phyloP scores from a whole-genome alignment of 2,113 vertebrate genomes.

The Sturnira hondurensis region DNA sequence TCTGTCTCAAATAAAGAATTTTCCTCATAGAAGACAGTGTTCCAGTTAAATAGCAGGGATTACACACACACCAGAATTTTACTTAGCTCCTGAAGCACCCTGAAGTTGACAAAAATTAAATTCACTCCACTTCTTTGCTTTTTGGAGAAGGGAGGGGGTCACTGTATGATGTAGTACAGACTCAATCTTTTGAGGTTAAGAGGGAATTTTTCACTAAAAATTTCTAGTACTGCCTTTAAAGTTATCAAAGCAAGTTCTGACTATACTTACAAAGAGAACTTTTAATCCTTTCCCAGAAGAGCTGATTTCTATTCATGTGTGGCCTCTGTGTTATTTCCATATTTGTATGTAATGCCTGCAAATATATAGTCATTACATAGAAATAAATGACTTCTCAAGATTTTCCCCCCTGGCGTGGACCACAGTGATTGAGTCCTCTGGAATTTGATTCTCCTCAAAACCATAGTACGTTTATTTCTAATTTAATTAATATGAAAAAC shows the following conservation, averaged over 20 bases:
- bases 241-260: not conserved
- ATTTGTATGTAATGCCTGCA: not conserved
- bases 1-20: not conserved
- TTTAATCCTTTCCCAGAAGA: not conserved
- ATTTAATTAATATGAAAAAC: not conserved
- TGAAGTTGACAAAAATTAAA: not conserved
- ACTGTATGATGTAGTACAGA: not conserved
- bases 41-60: not conserved
- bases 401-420: not conserved
- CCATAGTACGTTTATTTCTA: conserved; percentile 4
- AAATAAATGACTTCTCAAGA: not conserved
- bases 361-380: not conserved
- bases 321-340: not conserved
- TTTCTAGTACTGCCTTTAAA: not conserved
- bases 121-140: not conserved
- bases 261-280: not conserved
- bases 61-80: fast-evolving
- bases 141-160: too few relatives aligned
- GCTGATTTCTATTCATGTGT: not conserved
- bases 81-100: not conserved
- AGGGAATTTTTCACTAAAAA: not conserved
- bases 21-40: not conserved
- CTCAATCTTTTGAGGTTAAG: not conserved
- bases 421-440: not conserved
- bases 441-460: conserved; percentile 33